These are phyloP conservation scores for Eueides isabella DNA, from an alignment of 1,140 invertebrate species.

Conservation along the genomic window DNA sequence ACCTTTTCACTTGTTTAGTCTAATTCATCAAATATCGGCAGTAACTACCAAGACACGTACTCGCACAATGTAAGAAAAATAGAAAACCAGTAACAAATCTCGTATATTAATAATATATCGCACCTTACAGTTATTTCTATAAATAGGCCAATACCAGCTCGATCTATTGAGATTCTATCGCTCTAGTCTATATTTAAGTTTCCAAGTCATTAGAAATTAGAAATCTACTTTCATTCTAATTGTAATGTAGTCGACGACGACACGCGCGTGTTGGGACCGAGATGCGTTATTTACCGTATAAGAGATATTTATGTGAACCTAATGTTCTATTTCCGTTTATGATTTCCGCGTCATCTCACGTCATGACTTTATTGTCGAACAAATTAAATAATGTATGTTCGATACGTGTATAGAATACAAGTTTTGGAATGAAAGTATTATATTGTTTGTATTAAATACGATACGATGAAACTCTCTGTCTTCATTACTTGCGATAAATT, in stretches of 20 bases:
- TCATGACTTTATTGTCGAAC: neutral
- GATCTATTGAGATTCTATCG: neutral
- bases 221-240: constrained; percentile 11
- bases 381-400: constrained; percentile 2
- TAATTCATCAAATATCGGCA: no score
- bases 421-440: neutral
- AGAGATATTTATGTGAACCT: neutral
- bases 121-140: neutral
- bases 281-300: neutral
- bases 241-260: neutral
- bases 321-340: neutral
- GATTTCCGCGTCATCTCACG: neutral
- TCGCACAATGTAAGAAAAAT: no score
- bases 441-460: no score
- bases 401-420: neutral
- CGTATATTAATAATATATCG: no score
- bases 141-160: neutral
- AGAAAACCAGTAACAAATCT: no score
- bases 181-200: constrained; percentile 8
- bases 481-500: no score
- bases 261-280: neutral
- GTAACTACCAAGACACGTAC: no score
- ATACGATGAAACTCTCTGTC: no score
- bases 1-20: no score
- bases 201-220: constrained; percentile 13